phyloP scores from a whole-genome alignment of 2,113 vertebrate genomes.

The Mus spicilegus region DNA sequence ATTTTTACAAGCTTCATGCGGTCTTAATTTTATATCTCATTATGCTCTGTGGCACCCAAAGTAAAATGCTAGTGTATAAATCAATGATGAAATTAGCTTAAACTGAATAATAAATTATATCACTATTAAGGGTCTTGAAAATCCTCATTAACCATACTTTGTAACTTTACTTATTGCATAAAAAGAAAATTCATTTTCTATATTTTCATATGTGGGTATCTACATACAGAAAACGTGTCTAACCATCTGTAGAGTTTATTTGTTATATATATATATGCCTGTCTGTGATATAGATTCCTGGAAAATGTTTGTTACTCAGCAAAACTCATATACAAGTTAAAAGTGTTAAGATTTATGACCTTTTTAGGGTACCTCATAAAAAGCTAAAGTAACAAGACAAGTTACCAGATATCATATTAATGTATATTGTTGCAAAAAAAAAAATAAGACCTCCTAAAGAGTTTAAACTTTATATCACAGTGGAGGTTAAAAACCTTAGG shows the following conservation, averaged over 20 bases:
- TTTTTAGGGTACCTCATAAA: neutral
- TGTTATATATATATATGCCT: neutral
- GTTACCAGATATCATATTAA: neutral
- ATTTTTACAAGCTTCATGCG: constrained; percentile 51
- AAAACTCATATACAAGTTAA: neutral
- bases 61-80: constrained; percentile 65
- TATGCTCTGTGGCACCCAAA: constrained; percentile 63
- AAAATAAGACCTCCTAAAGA: neutral
- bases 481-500: neutral
- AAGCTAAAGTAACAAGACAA: neutral
- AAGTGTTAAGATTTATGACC: neutral
- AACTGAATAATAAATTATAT: constrained; percentile 70
- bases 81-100: constrained; percentile 66
- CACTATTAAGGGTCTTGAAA: constrained; percentile 44
- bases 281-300: neutral
- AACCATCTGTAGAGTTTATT: constrained; percentile 3
- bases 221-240: neutral
- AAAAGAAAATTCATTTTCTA: neutral
- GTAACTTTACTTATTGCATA: constrained; percentile 39
- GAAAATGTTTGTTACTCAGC: neutral
- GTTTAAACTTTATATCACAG: neutral
- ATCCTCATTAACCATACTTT: constrained; percentile 54
- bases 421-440: neutral
- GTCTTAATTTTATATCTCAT: constrained; percentile 67
- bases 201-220: neutral